These are phyloP conservation scores for Drosophila busckii DNA, from an alignment of 1,140 invertebrate genomes.

Conservation along the genomic window DNA sequence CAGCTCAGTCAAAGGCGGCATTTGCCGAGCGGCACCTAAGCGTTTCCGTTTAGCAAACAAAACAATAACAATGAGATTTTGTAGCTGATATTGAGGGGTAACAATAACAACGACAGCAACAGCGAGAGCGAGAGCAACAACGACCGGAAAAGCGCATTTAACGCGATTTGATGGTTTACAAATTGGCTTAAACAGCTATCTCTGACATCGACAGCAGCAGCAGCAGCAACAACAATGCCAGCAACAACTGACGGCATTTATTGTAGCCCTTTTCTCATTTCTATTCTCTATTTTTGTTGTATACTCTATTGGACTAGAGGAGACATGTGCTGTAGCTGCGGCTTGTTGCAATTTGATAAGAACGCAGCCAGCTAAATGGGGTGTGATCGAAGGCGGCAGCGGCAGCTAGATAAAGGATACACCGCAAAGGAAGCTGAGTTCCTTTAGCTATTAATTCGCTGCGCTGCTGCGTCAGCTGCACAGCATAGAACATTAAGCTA, in stretches of 20 bases:
- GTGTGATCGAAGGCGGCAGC: conserved; percentile 4
- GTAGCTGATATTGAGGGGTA: conserved; percentile 21
- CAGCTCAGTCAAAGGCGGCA: conserved; percentile 34
- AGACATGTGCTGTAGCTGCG: conserved; percentile 39
- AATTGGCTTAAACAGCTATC: conserved; percentile 69
- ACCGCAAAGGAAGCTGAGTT: neutral
- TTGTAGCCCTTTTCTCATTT: conserved; percentile 30
- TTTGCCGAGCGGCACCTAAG: conserved; percentile 44
- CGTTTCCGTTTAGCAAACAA: conserved; percentile 69
- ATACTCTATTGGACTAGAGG: conserved; percentile 19
- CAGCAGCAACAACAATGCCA: conserved; percentile 10
- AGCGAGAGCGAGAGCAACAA: conserved; percentile 34
- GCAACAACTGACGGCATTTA: conserved; percentile 59
- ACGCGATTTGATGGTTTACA: conserved; percentile 76
- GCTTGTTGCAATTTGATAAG: conserved; percentile 58
- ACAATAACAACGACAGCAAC: conserved; percentile 12
- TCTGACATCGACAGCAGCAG: conserved; percentile 13
- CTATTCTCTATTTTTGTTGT: conserved; percentile 1
- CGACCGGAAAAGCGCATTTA: conserved; percentile 76
- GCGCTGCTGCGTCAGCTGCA: no score
- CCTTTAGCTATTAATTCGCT: no score
- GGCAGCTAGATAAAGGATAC: conserved; percentile 7
- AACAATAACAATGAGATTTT: conserved; percentile 72
- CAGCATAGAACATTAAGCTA: no score
- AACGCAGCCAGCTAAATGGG: conserved; percentile 37